Base-by-base conservation (phyloP, 2,797 vertebrate genomes). In the Rachycentron canadum region DNA sequence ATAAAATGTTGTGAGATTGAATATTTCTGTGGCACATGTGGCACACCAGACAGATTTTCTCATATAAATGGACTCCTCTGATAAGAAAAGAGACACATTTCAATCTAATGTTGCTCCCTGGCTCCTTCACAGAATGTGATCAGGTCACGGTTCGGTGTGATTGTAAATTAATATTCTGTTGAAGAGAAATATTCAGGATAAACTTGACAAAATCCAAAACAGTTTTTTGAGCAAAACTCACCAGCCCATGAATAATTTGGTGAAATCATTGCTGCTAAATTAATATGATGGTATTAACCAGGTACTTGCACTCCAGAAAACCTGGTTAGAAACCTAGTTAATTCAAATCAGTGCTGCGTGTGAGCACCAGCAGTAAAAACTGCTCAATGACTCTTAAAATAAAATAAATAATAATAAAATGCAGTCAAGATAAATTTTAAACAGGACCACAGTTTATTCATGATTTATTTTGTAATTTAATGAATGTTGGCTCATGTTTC, bases 1-100 rank as follows among this genome's bases (percentile, higher is more conserved):
- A 84, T 84, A 61, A 88, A 86, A 86, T 87, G 89, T 91, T 74
- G 89, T 92, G 88, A 90, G 88, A 81, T 83, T 85, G 68, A 87
- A 73, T 50, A 69, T 91, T 82, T 87, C 81, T 81, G 78, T 88
- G 82, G 83, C 77, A 82, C 66, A 34, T 61, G 53, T 76, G 81
- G 62, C 79, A 73, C 57, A 69, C 75, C 84, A 65, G 81, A 89
- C 61, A 67, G 61, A 68, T 81, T 58, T 76, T 64, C 67, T 82
- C 40, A 17, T 69, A 30, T 38, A 61, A 78, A 77, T 23, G 59
- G 71, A 79, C 65, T 77, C 40, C 32, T 64, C 66, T 68, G 61
- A 85, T 55, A 45, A 59, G 56, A 69, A 65, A 67, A 76, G 63
- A 89, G 66, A 84, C 28, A 67, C 55, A 9, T 79, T 81, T 79